Base-by-base conservation (phyloP, 2,113 vertebrate species). In the Promerops cafer region DNA sequence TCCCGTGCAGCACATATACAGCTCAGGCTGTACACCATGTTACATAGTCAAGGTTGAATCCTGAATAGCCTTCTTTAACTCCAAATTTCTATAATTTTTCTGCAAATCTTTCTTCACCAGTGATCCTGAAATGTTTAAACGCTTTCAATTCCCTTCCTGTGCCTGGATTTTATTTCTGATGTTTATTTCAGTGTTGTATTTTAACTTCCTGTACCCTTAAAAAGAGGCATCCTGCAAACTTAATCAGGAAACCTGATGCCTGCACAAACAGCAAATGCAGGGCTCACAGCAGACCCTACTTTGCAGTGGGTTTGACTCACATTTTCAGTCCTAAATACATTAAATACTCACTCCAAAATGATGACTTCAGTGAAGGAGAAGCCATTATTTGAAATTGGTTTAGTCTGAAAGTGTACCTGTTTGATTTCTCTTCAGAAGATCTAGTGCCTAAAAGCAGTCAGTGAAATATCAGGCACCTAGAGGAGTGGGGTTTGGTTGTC, bases 1-100 rank as follows among this genome's bases (percentile, higher is more conserved):
- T 71, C 61, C 57, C 4, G 17, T 1, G 1, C 9, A 79, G 39
- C 19, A 37, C 0, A 9, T 13, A 13, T 1, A 7, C 14, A 54
- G 24, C 16, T 90, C 61, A 22, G 17, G 31, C 21, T 35, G 18
- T 20, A n/a, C 33, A 72, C 18, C 21, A 17, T 7, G 10, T 33
- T 39, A 50, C 10, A 18, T 6, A 28, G 27, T 16, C 37, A 68
- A 76, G 30, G 24, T 2, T 49, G 59, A 78, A 54, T 52, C 31
- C 40, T n/a, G 23, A 33, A 21, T 27, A 26, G 16, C 24, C 19
- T 44, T 42, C 30, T 65, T 60, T 39, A 33, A 16, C 65, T 40
- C 13, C 45, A 80, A 71, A 80, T 76, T 76, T 44, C 66, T n/a
- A 47, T 11, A 6, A 39, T 42, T 92, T 93, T 54, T 57, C 40